These are phyloP conservation scores for Perognathus longimembris DNA, from an alignment of 2,113 vertebrate species.

Conservation along the genomic window DNA sequence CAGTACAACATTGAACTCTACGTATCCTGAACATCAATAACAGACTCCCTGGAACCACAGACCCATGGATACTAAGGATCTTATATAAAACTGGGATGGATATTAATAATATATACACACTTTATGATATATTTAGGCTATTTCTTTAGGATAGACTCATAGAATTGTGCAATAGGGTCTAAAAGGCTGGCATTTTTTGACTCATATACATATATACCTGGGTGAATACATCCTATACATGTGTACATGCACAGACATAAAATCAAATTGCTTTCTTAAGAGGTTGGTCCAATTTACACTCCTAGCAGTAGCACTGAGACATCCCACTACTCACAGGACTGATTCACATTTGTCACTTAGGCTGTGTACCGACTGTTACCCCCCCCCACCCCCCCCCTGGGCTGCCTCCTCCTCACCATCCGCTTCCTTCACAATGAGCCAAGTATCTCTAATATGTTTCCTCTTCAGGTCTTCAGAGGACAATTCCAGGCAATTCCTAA, in stretches of 20 bases:
- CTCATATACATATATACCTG: background rate
- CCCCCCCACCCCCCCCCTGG: background rate
- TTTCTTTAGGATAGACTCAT: background rate
- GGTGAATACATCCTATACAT: background rate
- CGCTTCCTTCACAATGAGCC: background rate
- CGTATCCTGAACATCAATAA: too few species aligned
- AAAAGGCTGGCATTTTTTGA: background rate
- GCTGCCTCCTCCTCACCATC: conserved; percentile 22
- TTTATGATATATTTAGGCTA: background rate
- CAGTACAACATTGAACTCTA: too few species aligned
- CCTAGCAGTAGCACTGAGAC: background rate
- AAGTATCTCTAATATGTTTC: background rate
- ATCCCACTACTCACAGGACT: background rate
- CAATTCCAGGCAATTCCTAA: background rate
- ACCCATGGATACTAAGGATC: too few species aligned
- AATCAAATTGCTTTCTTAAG: conserved; percentile 14
- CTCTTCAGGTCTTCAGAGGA: background rate
- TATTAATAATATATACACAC: background rate
- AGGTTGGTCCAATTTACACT: background rate
- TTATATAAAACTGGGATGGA: background rate
- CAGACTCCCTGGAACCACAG: too few species aligned
- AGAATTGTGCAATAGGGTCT: background rate
- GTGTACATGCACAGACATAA: background rate
- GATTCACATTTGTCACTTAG: background rate
- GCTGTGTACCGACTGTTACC: background rate